Evolutionary conservation across 1,140 invertebrate genomes (phyloP).

Genomic region (Drosophila burlai): DNA sequence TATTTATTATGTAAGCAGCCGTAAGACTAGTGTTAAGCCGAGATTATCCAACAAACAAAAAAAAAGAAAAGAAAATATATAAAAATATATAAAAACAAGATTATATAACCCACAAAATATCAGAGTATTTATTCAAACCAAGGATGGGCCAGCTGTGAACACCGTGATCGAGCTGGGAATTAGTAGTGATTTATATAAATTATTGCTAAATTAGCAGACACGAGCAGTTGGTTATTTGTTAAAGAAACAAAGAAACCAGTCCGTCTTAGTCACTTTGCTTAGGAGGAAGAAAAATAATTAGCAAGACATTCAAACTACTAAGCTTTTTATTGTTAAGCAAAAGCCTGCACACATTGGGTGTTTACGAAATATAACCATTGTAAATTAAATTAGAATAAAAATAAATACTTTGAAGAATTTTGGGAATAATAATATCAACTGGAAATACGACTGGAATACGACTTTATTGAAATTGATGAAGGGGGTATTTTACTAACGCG

Average conservation of each 20-base stretch:
- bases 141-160: neutral
- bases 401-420: too few species aligned
- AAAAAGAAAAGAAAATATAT: slow-evolving; percentile 11
- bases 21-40: slow-evolving; percentile 49
- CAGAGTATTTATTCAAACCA: slow-evolving; percentile 1
- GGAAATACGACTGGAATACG: too few species aligned
- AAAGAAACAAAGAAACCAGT: slow-evolving; percentile 1
- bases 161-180: neutral
- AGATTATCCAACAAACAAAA: slow-evolving; percentile 27
- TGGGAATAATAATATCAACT: too few species aligned
- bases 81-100: slow-evolving; percentile 48
- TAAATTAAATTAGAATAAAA: too few species aligned
- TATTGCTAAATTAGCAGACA: neutral
- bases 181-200: neutral
- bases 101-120: slow-evolving; percentile 48
- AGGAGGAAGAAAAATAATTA: too few species aligned
- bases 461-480: too few species aligned
- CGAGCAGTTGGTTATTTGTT: neutral
- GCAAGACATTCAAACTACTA: too few species aligned
- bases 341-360: too few species aligned
- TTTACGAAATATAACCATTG: too few species aligned
- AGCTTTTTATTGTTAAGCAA: too few species aligned
- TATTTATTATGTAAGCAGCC: slow-evolving; percentile 73
- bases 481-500: too few species aligned
- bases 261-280: neutral